Base-by-base conservation (phyloP, 2,113 vertebrate genomes). In the Miniopterus natalensis region DNA sequence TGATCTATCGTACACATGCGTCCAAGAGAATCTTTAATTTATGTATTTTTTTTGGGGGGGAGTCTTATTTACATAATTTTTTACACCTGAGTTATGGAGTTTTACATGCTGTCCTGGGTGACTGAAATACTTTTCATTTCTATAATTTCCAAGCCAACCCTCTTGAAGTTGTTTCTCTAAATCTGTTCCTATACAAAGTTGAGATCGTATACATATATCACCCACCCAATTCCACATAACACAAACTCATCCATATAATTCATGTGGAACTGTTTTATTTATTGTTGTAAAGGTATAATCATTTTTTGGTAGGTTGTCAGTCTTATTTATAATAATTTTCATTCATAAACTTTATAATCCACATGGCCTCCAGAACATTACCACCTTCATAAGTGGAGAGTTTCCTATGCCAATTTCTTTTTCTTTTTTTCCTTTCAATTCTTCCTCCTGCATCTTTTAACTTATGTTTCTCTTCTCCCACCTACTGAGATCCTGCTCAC, bases 1-100 rank as follows among this genome's bases (percentile, higher is more conserved):
- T 90, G 78, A 78, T 75, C 40, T 91, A 45, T 45, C 20, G 15
- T 96, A 90, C 31, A 92, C 21, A 88, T 36, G 36, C 25, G 59
- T 83, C 84, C 90, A 68, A 94, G 42, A 31, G 68, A 92, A 92
- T 88, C 31, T 93, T 94, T 92, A 92, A 73, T 92, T 87, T 74
- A 31, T 71, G 36, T 84, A 66, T 71, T 61, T 45, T 29, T 59
- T n/a, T 47, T 81, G 3, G 12, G 2, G 63, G 45, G 55, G 12
- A 21, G 18, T 25, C 20, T 85, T 55, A 92, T 84, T 88, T 84
- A 80, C 27, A 84, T 74, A 71, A 90, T 92, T 95, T 93, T 81
- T 36, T 97, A 27, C 23, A 61, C 74, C n/a, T 95, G 66, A 92
- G 17, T 92, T 77, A 49, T 20, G 53, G 40, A 74, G 80, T 96